Base-by-base conservation (phyloP, 1,140 invertebrate species). In the Drosophila arizonae region DNA sequence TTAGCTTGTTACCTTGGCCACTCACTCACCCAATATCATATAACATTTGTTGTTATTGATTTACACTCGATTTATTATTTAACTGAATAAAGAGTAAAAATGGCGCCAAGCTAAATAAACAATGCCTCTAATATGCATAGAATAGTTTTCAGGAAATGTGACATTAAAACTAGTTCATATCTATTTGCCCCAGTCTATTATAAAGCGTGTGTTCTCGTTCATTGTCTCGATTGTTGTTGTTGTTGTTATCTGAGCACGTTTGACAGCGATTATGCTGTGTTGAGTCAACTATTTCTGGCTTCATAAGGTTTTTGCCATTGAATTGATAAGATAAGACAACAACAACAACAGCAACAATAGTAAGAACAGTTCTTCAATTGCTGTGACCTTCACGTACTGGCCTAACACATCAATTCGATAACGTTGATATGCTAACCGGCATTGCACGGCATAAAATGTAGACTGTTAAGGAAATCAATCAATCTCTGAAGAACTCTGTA, bases 161-260 rank as follows among this genome's bases (percentile, higher is more conserved):
- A 4, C 24, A 6, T 36, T 33, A 13, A n/a, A 21, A 11, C 4
- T 39, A 43, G 54, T 39, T 41, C 11, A 26, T 60, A 33, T 60
- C 26, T 52, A 4, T 36, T 17, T 64, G 60, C 21, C 21, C 21
- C 60, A 64, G 52, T 10, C 33, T 36, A 48, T 50, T 46, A 4
- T 48, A 17, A 17, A 39, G 41, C 28, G 8, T 62, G 24, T 51
- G 30, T 17, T 51, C 21, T 51, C 33, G 10, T 33, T 36, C 33
- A 36, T 36, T 45, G 13, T 15, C 11, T 24, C 13, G 6, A 9
- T 4, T 15, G n/a, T 52, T 52, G 13, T 15, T 8, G 3, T 54
- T 54, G 28, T 36, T 33, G 62, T 55, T 67, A 66, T 67, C 63
- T 36, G 63, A 45, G 55, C 55, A 67, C 56, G 69, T 66, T 72